Evolutionary conservation across 2,888 invertebrate species (phyloP), one percentile per base, ranked within the genome.

Genomic region (Plebejus argus): DNA sequence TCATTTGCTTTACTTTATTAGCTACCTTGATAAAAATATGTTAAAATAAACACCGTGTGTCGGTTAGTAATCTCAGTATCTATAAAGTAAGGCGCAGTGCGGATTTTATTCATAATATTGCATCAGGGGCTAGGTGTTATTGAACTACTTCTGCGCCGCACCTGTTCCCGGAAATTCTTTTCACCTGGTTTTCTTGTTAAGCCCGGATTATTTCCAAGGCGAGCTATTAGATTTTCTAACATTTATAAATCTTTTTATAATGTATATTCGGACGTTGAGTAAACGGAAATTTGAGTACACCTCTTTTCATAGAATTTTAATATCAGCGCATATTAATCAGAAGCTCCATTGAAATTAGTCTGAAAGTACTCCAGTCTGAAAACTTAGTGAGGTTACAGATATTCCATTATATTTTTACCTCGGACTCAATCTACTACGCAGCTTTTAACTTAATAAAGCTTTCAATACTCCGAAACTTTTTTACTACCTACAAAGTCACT

Each of bases 41-140:
- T 39, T 8, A 8, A 8, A 39, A 39, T 39, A 39, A 39, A 1
- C 39, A 10, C 39, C 2, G 39, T 39, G 39, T 39, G 1, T 39
- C 10, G 39, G 39, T 8, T 10, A 39, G 39, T 39, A 39, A 39
- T 39, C 39, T 1, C 2, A 39, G 39, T 10, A 39, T 39, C 8
- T 8, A 39, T 39, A 10, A 15, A 49, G 49, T 5, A 49, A 15
- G 56, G 89, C 92, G 93, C 93, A 90, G 91, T 89, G 87, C 84
- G 84, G 86, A 90, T 90, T 87, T 90, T 89, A 90, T 91, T 92
- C 91, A 91, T 92, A 90, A 88, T 90, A 89, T 90, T 91, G 84
- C 84, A 83, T 81, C 82, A 79, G 80, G 83, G 82, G 78, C 82
- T 81, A 80, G 81, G 79, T 79, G 79, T 80, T 81, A 82, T 81